These are phyloP conservation scores for Scalopus aquaticus DNA, from an alignment of 2,113 vertebrate genomes.

Conservation along the genomic window DNA sequence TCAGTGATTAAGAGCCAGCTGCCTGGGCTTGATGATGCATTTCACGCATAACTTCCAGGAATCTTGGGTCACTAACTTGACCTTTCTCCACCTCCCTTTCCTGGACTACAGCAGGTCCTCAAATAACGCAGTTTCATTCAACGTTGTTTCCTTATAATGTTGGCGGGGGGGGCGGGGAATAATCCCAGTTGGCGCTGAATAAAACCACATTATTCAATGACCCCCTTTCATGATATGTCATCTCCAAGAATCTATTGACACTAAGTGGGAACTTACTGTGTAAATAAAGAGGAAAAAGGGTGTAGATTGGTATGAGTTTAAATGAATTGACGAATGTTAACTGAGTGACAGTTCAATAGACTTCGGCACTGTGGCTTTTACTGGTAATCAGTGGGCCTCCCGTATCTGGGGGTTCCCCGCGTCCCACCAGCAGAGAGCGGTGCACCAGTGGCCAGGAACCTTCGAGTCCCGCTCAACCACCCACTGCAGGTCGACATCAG, in stretches of 20 bases:
- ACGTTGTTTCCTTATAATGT: too few species aligned
- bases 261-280: too few species aligned
- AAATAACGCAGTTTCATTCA: too few species aligned
- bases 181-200: too few species aligned
- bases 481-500: neutral
- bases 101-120: neutral
- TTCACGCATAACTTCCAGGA: rapidly evolving
- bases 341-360: neutral
- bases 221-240: too few species aligned
- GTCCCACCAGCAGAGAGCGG: constrained; percentile 22
- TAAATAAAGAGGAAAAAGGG: neutral
- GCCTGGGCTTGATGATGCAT: neutral
- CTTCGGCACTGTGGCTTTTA: neutral
- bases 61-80: neutral
- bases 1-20: neutral
- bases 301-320: rapidly evolving
- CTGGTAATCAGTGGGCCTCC: neutral
- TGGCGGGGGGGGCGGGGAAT: too few species aligned
- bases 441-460: neutral
- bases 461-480: neutral
- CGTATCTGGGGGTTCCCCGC: neutral
- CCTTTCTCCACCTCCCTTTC: neutral
- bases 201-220: too few species aligned
- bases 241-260: too few species aligned
- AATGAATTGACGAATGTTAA: neutral